Evolutionary conservation across 2,113 vertebrate species (phyloP).

Genomic region (Serilophus lunatus): DNA sequence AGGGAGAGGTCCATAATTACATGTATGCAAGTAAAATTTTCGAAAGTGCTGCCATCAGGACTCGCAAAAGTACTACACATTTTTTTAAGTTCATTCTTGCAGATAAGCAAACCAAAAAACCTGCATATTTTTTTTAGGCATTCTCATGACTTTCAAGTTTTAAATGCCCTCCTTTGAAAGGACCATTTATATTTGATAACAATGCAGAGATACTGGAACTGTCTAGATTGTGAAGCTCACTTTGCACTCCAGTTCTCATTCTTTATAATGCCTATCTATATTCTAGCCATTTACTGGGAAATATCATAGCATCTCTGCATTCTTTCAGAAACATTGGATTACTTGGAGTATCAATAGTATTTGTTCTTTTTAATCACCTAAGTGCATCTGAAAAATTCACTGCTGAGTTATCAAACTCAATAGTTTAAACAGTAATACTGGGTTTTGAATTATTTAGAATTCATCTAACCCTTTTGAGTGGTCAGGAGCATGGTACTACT

Average conservation of each 20-base stretch:
- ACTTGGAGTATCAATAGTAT: not conserved
- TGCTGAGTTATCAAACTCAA: not conserved
- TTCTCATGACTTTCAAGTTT: not conserved
- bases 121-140: not conserved
- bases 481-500: not conserved
- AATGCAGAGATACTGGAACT: not conserved
- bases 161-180: not conserved
- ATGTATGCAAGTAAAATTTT: not conserved
- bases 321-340: not conserved
- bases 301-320: not conserved
- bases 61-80: not conserved
- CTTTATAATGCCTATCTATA: not conserved
- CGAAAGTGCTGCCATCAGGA: not conserved
- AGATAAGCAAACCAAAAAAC: not conserved
- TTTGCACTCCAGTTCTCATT: not conserved
- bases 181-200: not conserved
- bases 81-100: not conserved
- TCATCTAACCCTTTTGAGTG: not conserved
- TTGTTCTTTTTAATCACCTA: not conserved
- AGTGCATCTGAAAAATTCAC: not conserved
- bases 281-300: not conserved
- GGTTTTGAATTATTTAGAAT: not conserved
- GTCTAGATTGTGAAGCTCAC: not conserved
- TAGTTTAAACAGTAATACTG: not conserved
- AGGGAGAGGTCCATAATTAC: not conserved